Base-by-base conservation (phyloP, 2,113 vertebrate species). In the Sprattus sprattus region DNA sequence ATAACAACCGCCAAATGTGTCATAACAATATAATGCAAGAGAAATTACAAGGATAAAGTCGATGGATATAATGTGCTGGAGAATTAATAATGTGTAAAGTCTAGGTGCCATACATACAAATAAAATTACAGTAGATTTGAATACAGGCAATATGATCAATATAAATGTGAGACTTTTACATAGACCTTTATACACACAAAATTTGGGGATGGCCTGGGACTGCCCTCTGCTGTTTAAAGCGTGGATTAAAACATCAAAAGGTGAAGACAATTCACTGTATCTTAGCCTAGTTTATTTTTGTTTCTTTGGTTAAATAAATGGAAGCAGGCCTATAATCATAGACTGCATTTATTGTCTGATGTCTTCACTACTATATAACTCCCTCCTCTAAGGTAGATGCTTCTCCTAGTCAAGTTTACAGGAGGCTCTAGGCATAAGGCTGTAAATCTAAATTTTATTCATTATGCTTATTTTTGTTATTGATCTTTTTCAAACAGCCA, bases 221-320 rank as follows among this genome's bases (percentile, higher is more conserved):
- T 80, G 81, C 85, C 39, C 85, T 67, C 81, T 86, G 60, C 82
- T 52, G 45, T 64, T 15, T 7, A 64, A 45, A 28, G 57, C 57
- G 4, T 64, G 39, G 39, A 39, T 39, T 39, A 39, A 39, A 39
- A 39, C 39, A 39, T 39, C 39, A 1, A 39, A 39, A 39, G 39
- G 39, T 39, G 39, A 39, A 39, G 39, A 39, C 39, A 39, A 39
- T 39, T 39, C 39, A 39, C 39, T 39, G 39, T 39, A 39, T 39
- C 39, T 39, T 39, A 39, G 39, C 39, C 39, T 39, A 39, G 39
- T 39, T 39, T 39, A 39, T 39, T 39, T 1, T 39, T 39, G 39
- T 39, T 39, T 39, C 39, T 39, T 39, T 39, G 39, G 2, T 39
- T 39, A 39, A 39, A 39, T 39, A 39, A 39, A 39, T 39, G 39